Evolutionary conservation across 2,797 vertebrate species (phyloP).

Genomic region (Tamandua tetradactyla): DNA sequence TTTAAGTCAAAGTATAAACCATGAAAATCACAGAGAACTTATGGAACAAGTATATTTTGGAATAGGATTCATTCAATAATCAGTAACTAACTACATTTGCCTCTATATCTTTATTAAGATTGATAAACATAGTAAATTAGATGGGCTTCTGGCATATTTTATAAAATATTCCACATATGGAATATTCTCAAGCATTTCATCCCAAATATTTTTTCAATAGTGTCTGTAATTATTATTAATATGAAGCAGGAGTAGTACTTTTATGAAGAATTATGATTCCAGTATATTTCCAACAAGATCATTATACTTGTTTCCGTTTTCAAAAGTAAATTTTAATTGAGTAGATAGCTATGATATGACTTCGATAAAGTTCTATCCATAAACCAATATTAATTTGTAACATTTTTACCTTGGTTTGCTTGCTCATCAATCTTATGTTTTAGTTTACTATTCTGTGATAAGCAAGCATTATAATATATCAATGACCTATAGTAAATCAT

Average conservation of each 20-base stretch:
- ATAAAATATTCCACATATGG: neutral
- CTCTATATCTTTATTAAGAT: too few relatives aligned
- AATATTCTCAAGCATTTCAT: neutral
- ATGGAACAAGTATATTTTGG: too few relatives aligned
- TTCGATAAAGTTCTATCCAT: too few relatives aligned
- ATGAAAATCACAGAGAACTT: too few relatives aligned
- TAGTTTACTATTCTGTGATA: neutral
- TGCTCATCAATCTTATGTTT: neutral
- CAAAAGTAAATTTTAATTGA: neutral
- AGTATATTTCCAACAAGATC: neutral
- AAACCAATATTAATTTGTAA: too few relatives aligned
- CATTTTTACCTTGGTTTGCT: neutral
- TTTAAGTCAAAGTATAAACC: too few relatives aligned
- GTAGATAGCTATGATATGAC: neutral
- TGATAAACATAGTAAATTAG: too few relatives aligned
- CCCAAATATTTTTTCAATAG: neutral
- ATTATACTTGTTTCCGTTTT: neutral
- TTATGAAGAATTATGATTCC: neutral
- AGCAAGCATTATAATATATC: neutral
- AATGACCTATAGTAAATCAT: neutral
- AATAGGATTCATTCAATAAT: too few relatives aligned
- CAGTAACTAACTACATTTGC: too few relatives aligned
- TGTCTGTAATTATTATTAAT: neutral
- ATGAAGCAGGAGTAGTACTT: neutral
- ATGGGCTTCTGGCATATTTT: neutral